Evolutionary conservation across 2,797 vertebrate species (phyloP).

Genomic region (Danionella dracula): DNA sequence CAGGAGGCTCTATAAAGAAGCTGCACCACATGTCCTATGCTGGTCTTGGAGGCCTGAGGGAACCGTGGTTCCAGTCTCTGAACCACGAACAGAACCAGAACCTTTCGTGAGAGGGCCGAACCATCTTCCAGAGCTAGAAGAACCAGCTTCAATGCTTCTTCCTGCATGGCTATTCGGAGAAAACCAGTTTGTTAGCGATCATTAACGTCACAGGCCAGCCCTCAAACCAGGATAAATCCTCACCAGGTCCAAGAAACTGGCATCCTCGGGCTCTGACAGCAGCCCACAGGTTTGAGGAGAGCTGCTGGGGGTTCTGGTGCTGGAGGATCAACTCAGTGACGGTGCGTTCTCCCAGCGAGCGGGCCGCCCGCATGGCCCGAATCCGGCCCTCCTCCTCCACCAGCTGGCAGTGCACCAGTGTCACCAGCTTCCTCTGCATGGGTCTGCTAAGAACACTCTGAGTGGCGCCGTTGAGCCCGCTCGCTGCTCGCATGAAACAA

Average conservation of each 20-base stretch:
- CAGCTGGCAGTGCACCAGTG: slow-evolving; percentile 88
- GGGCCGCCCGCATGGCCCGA: slow-evolving; percentile 94
- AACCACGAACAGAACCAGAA: slow-evolving; percentile 97
- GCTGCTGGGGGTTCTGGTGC: slow-evolving; percentile 97
- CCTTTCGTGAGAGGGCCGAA: slow-evolving; percentile 94
- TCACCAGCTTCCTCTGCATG: slow-evolving; percentile 89
- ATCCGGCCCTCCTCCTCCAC: slow-evolving; percentile 97
- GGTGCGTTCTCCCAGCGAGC: slow-evolving; percentile 92
- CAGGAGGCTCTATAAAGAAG: slow-evolving; percentile 97
- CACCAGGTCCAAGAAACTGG: slow-evolving; percentile 98
- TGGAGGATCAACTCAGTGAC: slow-evolving; percentile 98
- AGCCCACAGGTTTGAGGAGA: slow-evolving; percentile 98
- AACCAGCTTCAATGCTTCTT: slow-evolving; percentile 96
- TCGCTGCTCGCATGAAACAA: slow-evolving; percentile 62
- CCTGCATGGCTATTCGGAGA: slow-evolving; percentile 87
- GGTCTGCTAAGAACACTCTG: slow-evolving; percentile 96
- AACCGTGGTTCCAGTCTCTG: slow-evolving; percentile 97
- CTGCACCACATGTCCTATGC: slow-evolving; percentile 98
- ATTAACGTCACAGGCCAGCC: background rate
- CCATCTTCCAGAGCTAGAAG: slow-evolving; percentile 94
- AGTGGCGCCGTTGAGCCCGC: slow-evolving; percentile 88
- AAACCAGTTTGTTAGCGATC: background rate
- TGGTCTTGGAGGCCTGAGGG: slow-evolving; percentile 97
- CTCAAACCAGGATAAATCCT: background rate
- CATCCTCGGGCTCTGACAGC: slow-evolving; percentile 95